Conservation (phyloP, 2,888 invertebrate species). For the Syritta pipiens region DNA sequence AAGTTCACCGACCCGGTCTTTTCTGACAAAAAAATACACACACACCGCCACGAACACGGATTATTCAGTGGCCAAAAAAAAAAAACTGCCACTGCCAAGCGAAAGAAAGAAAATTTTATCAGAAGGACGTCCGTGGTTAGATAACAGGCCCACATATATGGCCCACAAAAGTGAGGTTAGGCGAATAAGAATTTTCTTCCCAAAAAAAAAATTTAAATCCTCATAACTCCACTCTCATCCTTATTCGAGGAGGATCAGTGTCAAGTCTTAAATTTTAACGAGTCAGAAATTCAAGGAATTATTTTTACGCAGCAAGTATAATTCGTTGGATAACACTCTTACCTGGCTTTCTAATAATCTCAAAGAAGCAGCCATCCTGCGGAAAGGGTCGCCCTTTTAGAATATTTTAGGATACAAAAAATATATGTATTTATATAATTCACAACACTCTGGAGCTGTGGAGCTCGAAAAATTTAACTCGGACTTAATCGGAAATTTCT, state of each 20-base stretch:
- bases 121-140: conserved; percentile 61
- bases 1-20: conserved; percentile 53
- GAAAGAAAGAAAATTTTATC: conserved; percentile 22
- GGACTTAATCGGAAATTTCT: conserved; percentile 22
- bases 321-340: conserved; percentile 64
- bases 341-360: conserved; percentile 77
- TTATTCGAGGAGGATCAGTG: no score
- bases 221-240: not conserved
- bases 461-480: conserved; percentile 5
- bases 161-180: conserved; percentile 62
- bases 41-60: not conserved
- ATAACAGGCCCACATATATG: conserved; percentile 47
- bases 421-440: not conserved
- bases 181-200: conserved; percentile 37
- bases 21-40: not conserved
- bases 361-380: conserved; percentile 74
- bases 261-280: no score
- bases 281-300: no score
- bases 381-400: conserved; percentile 48
- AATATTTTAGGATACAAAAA: conserved; percentile 68
- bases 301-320: not conserved
- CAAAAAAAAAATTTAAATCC: not conserved
- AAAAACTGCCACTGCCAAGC: not conserved
- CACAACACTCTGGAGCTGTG: conserved; percentile 43
- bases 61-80: not conserved